Evolutionary conservation across 2,113 vertebrate species (phyloP).

Genomic region (Corythornis madagascariensis): DNA sequence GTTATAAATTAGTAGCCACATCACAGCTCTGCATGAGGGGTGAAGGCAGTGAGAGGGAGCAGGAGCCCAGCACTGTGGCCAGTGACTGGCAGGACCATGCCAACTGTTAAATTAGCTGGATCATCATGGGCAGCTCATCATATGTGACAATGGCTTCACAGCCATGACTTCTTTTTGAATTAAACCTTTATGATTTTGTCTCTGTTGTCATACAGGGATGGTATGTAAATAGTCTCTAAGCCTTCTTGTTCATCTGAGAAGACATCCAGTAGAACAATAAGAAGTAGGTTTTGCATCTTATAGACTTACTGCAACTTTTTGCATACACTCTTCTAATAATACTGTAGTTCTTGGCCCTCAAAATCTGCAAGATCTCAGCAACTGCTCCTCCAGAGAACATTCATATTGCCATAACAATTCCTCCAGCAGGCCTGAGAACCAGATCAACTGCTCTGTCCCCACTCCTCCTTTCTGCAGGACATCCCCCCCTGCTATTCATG

Average conservation of each 20-base stretch:
- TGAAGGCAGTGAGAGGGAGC: accelerated
- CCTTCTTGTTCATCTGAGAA: background rate
- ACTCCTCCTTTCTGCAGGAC: background rate
- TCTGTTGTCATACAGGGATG: background rate
- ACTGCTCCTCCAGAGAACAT: background rate
- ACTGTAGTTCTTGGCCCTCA: background rate
- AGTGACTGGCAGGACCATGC: background rate
- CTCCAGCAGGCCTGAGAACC: background rate
- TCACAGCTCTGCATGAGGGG: background rate
- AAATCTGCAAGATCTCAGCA: background rate
- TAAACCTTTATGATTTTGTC: background rate
- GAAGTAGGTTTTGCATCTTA: background rate
- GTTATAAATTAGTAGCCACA: background rate
- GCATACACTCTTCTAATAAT: background rate
- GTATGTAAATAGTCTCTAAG: background rate
- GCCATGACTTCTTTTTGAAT: background rate
- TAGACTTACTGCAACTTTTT: background rate
- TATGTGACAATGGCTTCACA: background rate
- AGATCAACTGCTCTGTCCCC: background rate
- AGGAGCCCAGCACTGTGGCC: background rate
- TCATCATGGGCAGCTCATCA: background rate
- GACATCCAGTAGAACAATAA: background rate
- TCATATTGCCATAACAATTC: background rate
- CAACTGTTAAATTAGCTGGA: background rate
- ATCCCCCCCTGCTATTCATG: accelerated